Evolutionary conservation across 1,140 invertebrate genomes (phyloP).

Genomic region (Sminthurides bifidus): DNA sequence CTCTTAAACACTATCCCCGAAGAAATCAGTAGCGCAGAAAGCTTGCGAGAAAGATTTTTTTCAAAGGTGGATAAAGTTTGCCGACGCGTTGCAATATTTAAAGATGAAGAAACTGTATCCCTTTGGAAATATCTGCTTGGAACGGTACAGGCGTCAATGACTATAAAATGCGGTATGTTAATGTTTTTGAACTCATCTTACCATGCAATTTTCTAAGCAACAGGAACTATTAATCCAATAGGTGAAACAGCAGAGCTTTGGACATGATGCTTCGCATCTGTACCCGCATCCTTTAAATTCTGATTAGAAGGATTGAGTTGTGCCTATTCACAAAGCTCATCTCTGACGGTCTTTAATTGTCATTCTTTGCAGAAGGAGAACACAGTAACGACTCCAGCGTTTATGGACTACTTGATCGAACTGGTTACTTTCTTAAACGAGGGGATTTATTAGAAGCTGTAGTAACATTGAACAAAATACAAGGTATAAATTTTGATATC

Average conservation of each 20-base stretch:
- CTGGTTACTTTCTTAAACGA: slow-evolving; percentile 15
- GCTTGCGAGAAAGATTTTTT: slow-evolving; percentile 17
- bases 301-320: neutral
- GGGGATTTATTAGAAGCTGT: slow-evolving; percentile 26
- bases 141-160: slow-evolving; percentile 6
- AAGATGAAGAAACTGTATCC: slow-evolving; percentile 13
- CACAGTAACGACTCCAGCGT: neutral
- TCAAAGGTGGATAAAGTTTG: slow-evolving; percentile 21
- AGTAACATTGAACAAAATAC: slow-evolving; percentile 13
- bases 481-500: too few species aligned
- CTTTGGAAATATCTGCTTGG: slow-evolving; percentile 17
- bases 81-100: slow-evolving; percentile 14
- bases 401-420: slow-evolving; percentile 16
- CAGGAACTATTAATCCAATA: neutral
- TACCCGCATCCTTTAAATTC: neutral
- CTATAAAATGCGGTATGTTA: slow-evolving; percentile 14
- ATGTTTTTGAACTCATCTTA: neutral
- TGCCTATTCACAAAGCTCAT: neutral
- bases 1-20: slow-evolving; percentile 21
- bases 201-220: neutral
- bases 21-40: slow-evolving; percentile 15
- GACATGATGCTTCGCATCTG: too few species aligned
- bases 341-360: neutral
- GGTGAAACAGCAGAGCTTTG: too few species aligned
- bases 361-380: slow-evolving; percentile 16